Conservation (phyloP, 2,113 vertebrate species). For the Pituophis catenifer region DNA sequence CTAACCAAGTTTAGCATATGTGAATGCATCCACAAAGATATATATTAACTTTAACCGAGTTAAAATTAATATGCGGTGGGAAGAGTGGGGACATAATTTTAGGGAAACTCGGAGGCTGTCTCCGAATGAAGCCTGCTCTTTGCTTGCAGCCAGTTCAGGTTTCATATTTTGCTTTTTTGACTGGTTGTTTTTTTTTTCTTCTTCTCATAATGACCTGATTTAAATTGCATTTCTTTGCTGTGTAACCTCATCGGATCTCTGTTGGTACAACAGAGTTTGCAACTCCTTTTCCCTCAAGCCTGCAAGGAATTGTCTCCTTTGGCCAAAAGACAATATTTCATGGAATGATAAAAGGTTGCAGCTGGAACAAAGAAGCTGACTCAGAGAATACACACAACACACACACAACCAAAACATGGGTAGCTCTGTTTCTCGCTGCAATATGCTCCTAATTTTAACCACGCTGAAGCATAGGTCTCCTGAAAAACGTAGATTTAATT, state of each 20-base stretch:
- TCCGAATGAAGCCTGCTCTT: background rate
- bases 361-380: background rate
- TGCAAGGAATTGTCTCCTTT: background rate
- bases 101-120: background rate
- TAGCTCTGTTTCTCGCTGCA: background rate
- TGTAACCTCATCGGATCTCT: background rate
- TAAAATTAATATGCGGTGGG: background rate
- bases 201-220: background rate
- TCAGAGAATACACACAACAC: background rate
- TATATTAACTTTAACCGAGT: background rate
- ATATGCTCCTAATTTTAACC: conserved; percentile 14
- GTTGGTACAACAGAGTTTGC: background rate
- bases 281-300: background rate
- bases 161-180: background rate
- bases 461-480: background rate
- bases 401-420: background rate
- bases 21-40: background rate
- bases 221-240: background rate
- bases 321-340: background rate
- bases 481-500: background rate
- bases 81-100: background rate
- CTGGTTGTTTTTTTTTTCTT: background rate
- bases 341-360: background rate
- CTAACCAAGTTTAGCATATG: background rate
- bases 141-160: background rate